Evolutionary conservation across 2,113 vertebrate genomes (phyloP).

Genomic region (Sapajus apella): DNA sequence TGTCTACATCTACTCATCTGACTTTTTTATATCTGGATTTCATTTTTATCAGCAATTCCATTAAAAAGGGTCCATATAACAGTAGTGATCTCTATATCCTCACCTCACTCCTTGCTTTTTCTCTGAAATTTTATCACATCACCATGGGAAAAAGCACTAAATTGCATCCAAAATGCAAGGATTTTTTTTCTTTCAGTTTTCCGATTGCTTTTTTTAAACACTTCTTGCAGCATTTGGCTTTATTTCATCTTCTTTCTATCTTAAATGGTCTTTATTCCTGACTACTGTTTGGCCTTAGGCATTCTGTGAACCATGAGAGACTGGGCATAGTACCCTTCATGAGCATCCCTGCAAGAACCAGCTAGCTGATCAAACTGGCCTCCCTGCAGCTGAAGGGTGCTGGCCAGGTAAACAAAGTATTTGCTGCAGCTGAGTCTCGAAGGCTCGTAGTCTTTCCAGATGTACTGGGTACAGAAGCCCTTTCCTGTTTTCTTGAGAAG

Average conservation of each 20-base stretch:
- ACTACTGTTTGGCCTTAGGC: neutral
- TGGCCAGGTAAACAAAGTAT: neutral
- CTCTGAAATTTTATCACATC: neutral
- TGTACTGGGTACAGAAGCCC: neutral
- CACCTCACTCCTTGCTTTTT: neutral
- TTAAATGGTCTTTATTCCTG: neutral
- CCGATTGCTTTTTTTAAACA: neutral
- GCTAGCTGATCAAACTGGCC: neutral
- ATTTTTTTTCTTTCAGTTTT: neutral
- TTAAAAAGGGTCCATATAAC: neutral
- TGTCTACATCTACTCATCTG: neutral
- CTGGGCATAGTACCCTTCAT: neutral
- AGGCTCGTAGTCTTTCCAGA: neutral
- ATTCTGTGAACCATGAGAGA: neutral
- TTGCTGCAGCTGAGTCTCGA: neutral
- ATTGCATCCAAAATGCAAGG: neutral
- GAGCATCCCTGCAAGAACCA: neutral
- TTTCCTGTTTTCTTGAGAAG: neutral
- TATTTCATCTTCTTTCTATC: neutral
- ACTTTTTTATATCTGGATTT: neutral
- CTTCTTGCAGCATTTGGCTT: neutral
- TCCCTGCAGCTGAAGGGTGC: neutral
- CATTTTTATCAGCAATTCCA: conserved; percentile 25
- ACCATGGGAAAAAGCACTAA: neutral
- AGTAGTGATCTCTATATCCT: neutral